Evolutionary conservation across 2,888 invertebrate genomes (phyloP).

Genomic region (Pseudococcus jackbeardsleyi): DNA sequence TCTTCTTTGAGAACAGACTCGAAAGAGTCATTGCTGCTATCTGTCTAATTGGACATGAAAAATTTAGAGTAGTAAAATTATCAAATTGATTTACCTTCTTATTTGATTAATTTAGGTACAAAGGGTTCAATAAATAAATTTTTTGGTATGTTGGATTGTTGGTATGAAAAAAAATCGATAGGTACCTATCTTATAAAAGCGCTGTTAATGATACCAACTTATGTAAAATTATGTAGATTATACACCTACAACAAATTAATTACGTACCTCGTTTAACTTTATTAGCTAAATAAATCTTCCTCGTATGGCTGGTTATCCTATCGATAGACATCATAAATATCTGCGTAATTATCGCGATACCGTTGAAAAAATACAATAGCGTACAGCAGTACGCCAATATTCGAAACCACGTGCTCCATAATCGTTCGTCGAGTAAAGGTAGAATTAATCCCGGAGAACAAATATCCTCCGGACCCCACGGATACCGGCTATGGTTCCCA

Average conservation of each 20-base stretch:
- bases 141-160: no score
- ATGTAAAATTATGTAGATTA: no score
- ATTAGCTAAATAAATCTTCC: conserved; percentile 84
- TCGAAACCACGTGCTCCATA: conserved; percentile 81
- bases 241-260: no score
- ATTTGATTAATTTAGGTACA: no score
- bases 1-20: conserved; percentile 85
- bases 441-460: conserved; percentile 90
- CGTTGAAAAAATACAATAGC: conserved; percentile 95
- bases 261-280: conserved; percentile 47
- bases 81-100: no score
- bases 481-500: conserved; percentile 63
- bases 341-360: conserved; percentile 98
- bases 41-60: conserved; percentile 54
- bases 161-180: no score
- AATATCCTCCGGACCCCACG: conserved; percentile 68
- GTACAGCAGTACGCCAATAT: conserved; percentile 90
- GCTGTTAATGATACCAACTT: no score
- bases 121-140: no score
- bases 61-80: conserved; percentile 31
- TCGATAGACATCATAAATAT: conserved; percentile 99
- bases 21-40: conserved; percentile 65
- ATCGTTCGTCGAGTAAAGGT: conserved; percentile 82
- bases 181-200: no score
- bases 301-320: conserved; percentile 98